A percentile compares a stretch with the other conserved stretches of the same genome.
Conservation (phyloP, 2,113 vertebrate species). For the Pristiophorus japonicus region DNA sequence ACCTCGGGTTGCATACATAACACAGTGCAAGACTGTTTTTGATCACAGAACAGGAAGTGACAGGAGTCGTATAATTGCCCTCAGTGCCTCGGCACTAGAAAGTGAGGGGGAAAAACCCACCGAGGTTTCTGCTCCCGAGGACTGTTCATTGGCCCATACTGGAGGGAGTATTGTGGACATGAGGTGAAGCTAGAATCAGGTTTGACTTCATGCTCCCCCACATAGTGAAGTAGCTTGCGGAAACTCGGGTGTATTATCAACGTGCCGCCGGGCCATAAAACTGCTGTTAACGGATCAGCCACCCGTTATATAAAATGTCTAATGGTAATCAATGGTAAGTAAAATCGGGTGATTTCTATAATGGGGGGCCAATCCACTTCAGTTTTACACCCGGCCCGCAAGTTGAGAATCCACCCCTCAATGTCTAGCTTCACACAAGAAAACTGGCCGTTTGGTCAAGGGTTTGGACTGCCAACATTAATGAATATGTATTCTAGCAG, state of each 20-base stretch:
- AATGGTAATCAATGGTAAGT: neutral
- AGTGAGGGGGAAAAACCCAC: neutral
- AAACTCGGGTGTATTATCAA: neutral
- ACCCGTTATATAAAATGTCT: neutral
- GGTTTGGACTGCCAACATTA: neutral
- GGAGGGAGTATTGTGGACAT: too few species aligned
- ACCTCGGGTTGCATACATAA: too few species aligned
- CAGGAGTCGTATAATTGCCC: neutral
- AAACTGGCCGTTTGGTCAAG: neutral
- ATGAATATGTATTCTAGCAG: neutral
- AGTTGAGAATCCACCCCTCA: too few species aligned
- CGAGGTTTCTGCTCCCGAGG: neutral
- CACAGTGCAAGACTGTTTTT: too few species aligned
- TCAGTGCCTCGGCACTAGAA: neutral
- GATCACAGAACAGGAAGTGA: neutral
- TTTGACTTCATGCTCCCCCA: too few species aligned
- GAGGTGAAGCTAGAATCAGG: too few species aligned
- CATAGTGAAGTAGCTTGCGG: neutral
- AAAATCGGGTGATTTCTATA: too few species aligned
- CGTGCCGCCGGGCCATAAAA: neutral
- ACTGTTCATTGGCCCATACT: neutral
- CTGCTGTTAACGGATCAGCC: neutral
- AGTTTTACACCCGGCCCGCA: too few species aligned
- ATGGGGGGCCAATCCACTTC: too few species aligned
- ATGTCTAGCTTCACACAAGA: too few species aligned